phyloP scores from a whole-genome alignment of 2,888 invertebrate species.

The Netelia inedita region DNA sequence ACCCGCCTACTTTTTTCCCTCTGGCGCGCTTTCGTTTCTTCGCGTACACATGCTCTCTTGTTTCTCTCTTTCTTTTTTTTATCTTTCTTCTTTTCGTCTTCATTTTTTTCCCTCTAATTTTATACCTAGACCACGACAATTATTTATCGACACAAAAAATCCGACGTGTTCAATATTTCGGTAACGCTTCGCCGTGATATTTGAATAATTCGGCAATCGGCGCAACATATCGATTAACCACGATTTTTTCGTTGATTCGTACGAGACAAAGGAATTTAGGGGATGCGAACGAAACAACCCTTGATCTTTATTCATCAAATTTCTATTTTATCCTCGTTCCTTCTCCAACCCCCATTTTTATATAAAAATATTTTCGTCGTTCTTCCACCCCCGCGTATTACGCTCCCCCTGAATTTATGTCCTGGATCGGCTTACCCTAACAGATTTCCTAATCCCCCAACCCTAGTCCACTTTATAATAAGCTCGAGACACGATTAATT shows the following conservation, averaged over 20 bases:
- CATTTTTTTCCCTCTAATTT: slow-evolving; percentile 6
- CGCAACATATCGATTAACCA: too few relatives aligned
- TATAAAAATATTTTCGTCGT: too few relatives aligned
- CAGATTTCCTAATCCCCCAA: not conserved
- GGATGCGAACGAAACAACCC: too few relatives aligned
- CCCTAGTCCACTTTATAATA: not conserved
- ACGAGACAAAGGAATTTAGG: too few relatives aligned
- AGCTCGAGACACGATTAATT: slow-evolving; percentile 27
- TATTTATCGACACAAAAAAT: slow-evolving; percentile 25
- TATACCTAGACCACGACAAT: not conserved
- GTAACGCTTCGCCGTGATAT: not conserved
- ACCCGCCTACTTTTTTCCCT: slow-evolving; percentile 55
- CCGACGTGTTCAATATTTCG: not conserved
- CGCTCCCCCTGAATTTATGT: not conserved
- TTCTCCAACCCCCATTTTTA: too few relatives aligned
- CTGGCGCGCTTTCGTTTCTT: slow-evolving; percentile 32
- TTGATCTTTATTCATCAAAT: too few relatives aligned
- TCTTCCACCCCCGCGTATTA: too few relatives aligned
- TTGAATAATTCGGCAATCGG: too few relatives aligned
- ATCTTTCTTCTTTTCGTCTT: slow-evolving; percentile 10
- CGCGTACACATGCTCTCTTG: not conserved
- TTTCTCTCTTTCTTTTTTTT: not conserved
- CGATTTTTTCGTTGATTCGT: too few relatives aligned
- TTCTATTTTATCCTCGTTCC: too few relatives aligned
- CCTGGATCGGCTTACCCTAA: slow-evolving; percentile 19